Conservation (phyloP, 2,797 vertebrate species). For the Helarctos malayanus region DNA sequence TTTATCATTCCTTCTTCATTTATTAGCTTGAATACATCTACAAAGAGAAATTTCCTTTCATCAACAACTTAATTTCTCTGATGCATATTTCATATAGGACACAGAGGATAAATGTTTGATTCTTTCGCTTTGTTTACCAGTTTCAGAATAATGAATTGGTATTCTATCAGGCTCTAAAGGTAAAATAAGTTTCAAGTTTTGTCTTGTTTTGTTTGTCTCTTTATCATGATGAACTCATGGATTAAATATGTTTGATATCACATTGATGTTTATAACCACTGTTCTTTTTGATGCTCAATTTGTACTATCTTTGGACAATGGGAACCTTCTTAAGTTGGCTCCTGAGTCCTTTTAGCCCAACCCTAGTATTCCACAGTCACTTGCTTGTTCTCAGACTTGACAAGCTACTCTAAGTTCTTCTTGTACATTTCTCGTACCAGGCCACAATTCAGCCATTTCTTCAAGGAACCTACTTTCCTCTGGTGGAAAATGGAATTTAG, state of each 20-base stretch:
- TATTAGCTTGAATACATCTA: not conserved
- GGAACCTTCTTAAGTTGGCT: not conserved
- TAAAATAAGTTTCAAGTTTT: not conserved
- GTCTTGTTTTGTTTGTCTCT: not conserved
- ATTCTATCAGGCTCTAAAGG: not conserved
- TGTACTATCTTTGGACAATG: not conserved
- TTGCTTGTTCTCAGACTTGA: not conserved
- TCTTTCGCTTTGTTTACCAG: not conserved
- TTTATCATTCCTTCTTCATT: not conserved
- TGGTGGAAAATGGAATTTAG: not conserved
- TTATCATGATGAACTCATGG: not conserved
- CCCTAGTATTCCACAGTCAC: too few relatives aligned
- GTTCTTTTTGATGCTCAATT: not conserved
- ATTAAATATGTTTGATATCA: not conserved
- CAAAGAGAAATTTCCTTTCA: not conserved
- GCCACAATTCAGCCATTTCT: not conserved
- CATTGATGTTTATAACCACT: not conserved
- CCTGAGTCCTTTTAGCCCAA: not conserved
- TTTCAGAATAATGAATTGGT: not conserved
- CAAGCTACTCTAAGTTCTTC: not conserved
- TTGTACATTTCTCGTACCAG: not conserved
- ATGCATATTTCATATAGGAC: not conserved
- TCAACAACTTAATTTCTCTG: not conserved
- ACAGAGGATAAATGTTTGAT: not conserved
- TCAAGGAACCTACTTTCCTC: not conserved